Evolutionary conservation across 2,888 invertebrate genomes (phyloP), one percentile per base, ranked within the genome.

Genomic region (Hyposoter didymator): DNA sequence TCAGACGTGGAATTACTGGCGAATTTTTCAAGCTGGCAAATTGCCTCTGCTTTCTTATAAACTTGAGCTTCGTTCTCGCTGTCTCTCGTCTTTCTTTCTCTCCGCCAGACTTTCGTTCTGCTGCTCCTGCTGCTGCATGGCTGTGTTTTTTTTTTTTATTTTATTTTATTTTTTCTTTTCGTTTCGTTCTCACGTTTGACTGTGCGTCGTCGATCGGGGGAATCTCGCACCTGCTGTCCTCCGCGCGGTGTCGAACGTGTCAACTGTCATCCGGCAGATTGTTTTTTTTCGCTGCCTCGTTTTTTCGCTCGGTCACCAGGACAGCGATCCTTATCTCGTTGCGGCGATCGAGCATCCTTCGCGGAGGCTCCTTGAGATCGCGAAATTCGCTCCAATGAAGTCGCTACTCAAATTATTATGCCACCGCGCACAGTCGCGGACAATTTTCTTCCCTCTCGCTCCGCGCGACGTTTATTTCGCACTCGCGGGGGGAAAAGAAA

Each of bases 1-100:
- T 79, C 69, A 28, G 28, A 28, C 28, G 28, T 2, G 28, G 55
- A 67, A 64, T 79, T 72, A 79, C 19, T 73, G 55, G 76, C 22
- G 73, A 85, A 85, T 83, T 83, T 83, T 83, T 85, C 80, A 85
- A 83, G 76, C 73, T 85, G 85, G 80, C 85, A 85, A 85, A 85
- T 85, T 85, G 83, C 45, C 59, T 52, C 49, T 32, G 67, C 72
- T 85, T 64, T 74, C 70, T 74, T 83, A 72, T 74, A 55, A 78
- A 28, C 55, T 55, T 55, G 73, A 73, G 80, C 83, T 59, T 49
- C 72, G n/a, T 55, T 47, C 70, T 75, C 45, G 49, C 52, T 28
- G 1, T 1, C 28, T 28, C 35, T 32, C 6, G 39, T 0, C 10
- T 39, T 39, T 43, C 72, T 64, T 49, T 12, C 19, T 62, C 12